Evolutionary conservation across 2,113 vertebrate species (phyloP).

Genomic region (Lasiurus borealis): DNA sequence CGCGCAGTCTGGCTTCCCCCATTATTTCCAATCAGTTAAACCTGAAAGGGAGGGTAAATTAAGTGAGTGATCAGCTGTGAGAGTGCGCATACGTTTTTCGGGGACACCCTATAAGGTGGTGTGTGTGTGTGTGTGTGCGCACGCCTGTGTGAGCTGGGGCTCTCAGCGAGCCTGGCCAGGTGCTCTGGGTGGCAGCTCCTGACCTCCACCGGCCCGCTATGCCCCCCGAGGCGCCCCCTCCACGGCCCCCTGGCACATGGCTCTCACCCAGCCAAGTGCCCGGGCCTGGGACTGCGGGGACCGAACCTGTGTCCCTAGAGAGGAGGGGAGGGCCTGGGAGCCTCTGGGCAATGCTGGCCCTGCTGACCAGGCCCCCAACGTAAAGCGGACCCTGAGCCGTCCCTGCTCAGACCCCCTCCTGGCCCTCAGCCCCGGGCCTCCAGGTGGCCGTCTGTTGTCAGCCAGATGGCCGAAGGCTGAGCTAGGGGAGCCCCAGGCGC

Average conservation of each 20-base stretch:
- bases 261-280: neutral
- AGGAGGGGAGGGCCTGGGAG: neutral
- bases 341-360: neutral
- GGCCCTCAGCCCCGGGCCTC: neutral
- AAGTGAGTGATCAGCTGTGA: too few species aligned
- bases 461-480: rapidly evolving
- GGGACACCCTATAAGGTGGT: too few species aligned
- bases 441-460: neutral
- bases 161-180: neutral
- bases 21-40: too few species aligned
- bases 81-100: too few species aligned
- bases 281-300: neutral
- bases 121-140: too few species aligned
- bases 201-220: rapidly evolving
- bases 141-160: neutral
- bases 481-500: neutral
- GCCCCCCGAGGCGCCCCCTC: neutral
- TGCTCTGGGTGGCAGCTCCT: neutral
- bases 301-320: neutral
- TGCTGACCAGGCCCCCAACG: neutral
- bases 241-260: rapidly evolving
- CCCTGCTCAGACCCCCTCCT: neutral
- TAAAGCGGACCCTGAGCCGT: neutral
- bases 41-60: too few species aligned
- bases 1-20: too few species aligned